These are phyloP conservation scores for Ophion costatus DNA, from an alignment of 2,888 invertebrate genomes.

Conservation along the genomic window DNA sequence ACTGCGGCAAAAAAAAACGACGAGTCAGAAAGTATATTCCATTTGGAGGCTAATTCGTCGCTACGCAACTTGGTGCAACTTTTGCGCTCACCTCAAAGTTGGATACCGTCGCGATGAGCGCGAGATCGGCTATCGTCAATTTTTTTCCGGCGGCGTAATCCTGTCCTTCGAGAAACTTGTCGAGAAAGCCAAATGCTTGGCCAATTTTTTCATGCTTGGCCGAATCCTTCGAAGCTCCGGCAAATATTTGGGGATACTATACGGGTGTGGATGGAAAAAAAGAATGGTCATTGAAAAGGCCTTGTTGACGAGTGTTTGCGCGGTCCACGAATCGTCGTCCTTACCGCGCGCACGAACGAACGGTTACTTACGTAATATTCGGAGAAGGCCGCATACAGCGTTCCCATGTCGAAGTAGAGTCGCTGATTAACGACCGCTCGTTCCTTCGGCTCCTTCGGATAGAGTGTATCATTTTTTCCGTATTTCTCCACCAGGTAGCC, in stretches of 20 bases:
- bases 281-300: not conserved
- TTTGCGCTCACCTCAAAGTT: constrained; percentile 86
- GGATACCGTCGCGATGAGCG: constrained; percentile 88
- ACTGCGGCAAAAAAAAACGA: constrained; percentile 71
- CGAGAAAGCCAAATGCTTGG: constrained; percentile 88
- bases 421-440: constrained; percentile 87
- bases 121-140: constrained; percentile 91
- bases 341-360: not conserved
- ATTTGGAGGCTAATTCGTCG: not conserved
- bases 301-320: not conserved
- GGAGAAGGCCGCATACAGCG: constrained; percentile 85
- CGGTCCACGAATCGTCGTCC: not conserved
- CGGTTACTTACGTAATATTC: constrained; percentile 86
- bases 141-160: constrained; percentile 89
- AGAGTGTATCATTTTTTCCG: constrained; percentile 87
- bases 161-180: constrained; percentile 89
- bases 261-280: not conserved
- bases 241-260: constrained; percentile 84
- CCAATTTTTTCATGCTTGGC: constrained; percentile 89
- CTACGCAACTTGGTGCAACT: not conserved
- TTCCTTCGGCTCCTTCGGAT: constrained; percentile 87
- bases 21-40: not conserved
- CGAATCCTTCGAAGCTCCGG: constrained; percentile 84
- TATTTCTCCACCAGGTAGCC: constrained; percentile 88
- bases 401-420: constrained; percentile 87